Base-by-base conservation (phyloP, 2,113 vertebrate genomes). In the Lasiurus cinereus region DNA sequence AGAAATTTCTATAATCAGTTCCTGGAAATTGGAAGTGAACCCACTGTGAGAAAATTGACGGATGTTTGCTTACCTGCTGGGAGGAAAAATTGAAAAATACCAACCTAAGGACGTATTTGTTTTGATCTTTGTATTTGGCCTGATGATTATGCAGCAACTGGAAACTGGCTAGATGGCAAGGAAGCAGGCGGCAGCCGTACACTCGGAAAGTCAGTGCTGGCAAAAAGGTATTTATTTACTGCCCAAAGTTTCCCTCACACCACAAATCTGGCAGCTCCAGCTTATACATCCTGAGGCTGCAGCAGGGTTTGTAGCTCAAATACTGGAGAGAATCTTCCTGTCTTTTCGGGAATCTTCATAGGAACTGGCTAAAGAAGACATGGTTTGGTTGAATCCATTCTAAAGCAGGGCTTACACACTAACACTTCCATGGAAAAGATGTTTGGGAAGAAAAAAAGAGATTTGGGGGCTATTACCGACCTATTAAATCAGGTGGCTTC, bases 1-100 rank as follows among this genome's bases (percentile, higher is more conserved):
- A 96, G 62, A 96, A 96, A 92, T 91, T 16, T 92, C 74, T 96
- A 52, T 93, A 93, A 96, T 95, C 94, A 69, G n/a, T 83, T 96
- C 24, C 79, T 83, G 7, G 1, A 93, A 95, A 97, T 48, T 91
- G 92, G 83, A 95, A 93, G 92, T 46, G n/a, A 94, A 46, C 66
- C 66, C 64, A 80, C 90, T 96, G 83, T 79, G 93, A 96, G 87
- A 96, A 96, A 96, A 96, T 62, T 90, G 93, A 94, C 10, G 6
- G 89, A 94, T 90, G 74, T 72, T 96, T 97, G 83, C 86, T 96
- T 97, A 95, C 96, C 96, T 91, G 87, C 96, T 96, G 97, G 19
- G 94, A 84, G 16, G 70, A 92, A 94, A 96, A 96, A 97, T 91
- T 70, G 97, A 96, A 97, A 97, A 97, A 96, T 93, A 96, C 83